Evolutionary conservation across 1,140 invertebrate genomes (phyloP).

Genomic region (Drosophila busckii): DNA sequence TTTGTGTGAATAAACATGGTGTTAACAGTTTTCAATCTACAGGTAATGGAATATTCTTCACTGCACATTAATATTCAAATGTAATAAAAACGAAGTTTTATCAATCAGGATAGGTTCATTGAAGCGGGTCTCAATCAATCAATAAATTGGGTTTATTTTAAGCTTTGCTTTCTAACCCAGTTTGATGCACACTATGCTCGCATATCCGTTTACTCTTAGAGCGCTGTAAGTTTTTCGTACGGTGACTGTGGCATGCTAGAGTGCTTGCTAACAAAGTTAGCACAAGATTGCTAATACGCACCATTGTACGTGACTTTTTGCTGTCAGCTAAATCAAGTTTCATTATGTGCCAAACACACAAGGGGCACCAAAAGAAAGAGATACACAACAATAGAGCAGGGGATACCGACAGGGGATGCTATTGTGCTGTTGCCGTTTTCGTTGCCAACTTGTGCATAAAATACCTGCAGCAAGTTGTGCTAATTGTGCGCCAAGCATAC

Average conservation of each 20-base stretch:
- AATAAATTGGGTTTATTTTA: too few species aligned
- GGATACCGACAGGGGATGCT: constrained; percentile 1
- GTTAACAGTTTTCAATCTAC: too few species aligned
- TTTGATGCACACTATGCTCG: constrained; percentile 22
- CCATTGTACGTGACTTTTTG: constrained; percentile 74
- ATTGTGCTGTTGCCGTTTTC: neutral
- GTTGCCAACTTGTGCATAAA: constrained; percentile 49
- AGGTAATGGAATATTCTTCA: too few species aligned
- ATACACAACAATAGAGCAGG: neutral
- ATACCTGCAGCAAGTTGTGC: constrained; percentile 68
- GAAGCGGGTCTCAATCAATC: too few species aligned
- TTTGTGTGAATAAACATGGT: too few species aligned
- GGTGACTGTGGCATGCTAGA: constrained; percentile 44
- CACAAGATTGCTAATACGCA: constrained; percentile 75
- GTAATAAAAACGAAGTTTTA: constrained; percentile 25
- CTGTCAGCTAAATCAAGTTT: constrained; percentile 76
- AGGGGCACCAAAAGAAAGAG: constrained; percentile 19
- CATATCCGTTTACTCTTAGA: constrained; percentile 12
- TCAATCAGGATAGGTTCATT: constrained; percentile 39
- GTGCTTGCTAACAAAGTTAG: constrained; percentile 72
- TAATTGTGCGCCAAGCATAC: constrained; percentile 57
- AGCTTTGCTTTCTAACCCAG: constrained; percentile 24
- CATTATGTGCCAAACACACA: constrained; percentile 59
- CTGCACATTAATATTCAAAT: too few species aligned
- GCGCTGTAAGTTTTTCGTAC: constrained; percentile 7